Conservation (phyloP, 2,113 vertebrate genomes). For the Campylomormyrus tamandua region DNA sequence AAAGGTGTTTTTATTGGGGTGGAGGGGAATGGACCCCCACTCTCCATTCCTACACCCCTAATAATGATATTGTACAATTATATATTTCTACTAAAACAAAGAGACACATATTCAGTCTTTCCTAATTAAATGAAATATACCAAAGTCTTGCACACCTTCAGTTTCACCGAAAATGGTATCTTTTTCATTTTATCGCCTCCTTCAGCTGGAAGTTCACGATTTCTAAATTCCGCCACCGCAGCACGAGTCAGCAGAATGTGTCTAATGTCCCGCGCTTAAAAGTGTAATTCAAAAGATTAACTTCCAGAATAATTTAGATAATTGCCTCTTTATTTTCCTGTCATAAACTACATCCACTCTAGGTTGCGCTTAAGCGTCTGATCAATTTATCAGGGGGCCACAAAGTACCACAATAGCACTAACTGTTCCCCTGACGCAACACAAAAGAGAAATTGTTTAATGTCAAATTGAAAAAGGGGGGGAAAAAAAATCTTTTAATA, state of each 20-base stretch:
- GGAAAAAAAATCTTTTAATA: slow-evolving; percentile 69
- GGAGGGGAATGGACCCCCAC: neutral
- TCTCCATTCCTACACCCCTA: neutral
- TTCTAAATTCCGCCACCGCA: slow-evolving; percentile 2
- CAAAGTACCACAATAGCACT: slow-evolving; percentile 68
- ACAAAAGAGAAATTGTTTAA: slow-evolving; percentile 74
- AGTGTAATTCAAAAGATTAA: slow-evolving; percentile 51
- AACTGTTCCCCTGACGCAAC: slow-evolving; percentile 68
- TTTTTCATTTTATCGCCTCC: neutral
- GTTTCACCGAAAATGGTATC: neutral
- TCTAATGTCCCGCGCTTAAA: slow-evolving; percentile 9
- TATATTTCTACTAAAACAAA: neutral
- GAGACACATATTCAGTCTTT: neutral
- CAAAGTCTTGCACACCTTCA: neutral
- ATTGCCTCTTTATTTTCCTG: slow-evolving; percentile 68
- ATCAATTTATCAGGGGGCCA: slow-evolving; percentile 71
- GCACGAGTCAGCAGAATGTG: slow-evolving; percentile 6
- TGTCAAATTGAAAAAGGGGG: slow-evolving; percentile 64
- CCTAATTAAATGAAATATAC: neutral
- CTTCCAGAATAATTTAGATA: slow-evolving; percentile 70
- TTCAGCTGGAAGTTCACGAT: neutral
- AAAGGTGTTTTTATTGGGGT: neutral
- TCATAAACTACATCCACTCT: slow-evolving; percentile 60
- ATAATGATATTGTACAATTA: neutral
- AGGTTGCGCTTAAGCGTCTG: slow-evolving; percentile 60